phyloP scores from a whole-genome alignment of 1,140 invertebrate species.

The Drosophila littoralis region DNA sequence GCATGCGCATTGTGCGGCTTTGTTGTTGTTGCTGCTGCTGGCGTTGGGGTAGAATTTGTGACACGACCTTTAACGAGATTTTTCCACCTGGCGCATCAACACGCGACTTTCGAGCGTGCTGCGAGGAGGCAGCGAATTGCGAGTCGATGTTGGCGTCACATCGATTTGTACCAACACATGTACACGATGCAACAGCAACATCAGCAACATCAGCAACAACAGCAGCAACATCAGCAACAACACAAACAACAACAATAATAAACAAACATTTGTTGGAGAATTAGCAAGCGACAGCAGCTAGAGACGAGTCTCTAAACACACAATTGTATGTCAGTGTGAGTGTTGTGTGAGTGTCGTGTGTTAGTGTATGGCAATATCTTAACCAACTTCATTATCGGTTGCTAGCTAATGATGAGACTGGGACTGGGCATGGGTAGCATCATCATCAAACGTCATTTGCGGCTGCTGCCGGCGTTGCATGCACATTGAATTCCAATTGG shows the following conservation, averaged over 20 bases:
- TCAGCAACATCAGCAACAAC: slow-evolving; percentile 17
- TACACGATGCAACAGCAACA: slow-evolving; percentile 52
- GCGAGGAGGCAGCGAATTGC: slow-evolving; percentile 27
- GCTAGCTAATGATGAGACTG: slow-evolving; percentile 28
- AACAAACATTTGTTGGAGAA: slow-evolving; percentile 75
- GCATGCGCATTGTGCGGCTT: slow-evolving; percentile 41
- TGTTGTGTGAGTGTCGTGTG: slow-evolving; percentile 6
- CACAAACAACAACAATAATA: slow-evolving; percentile 26
- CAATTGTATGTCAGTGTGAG: slow-evolving; percentile 1
- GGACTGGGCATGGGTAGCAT: slow-evolving; percentile 49
- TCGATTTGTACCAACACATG: slow-evolving; percentile 77
- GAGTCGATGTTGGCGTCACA: slow-evolving; percentile 26
- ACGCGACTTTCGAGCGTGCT: slow-evolving; percentile 71
- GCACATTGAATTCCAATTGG: slow-evolving; percentile 81
- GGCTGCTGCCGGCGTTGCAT: slow-evolving; percentile 67
- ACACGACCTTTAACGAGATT: slow-evolving; percentile 80
- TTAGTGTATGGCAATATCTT: slow-evolving; percentile 39
- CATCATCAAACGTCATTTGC: slow-evolving; percentile 63
- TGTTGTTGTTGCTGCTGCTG: slow-evolving; percentile 27
- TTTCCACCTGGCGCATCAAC: slow-evolving; percentile 76
- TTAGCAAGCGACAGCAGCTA: slow-evolving; percentile 65
- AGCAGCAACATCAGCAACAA: slow-evolving; percentile 42
- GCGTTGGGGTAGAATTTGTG: slow-evolving; percentile 64
- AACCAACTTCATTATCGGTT: slow-evolving; percentile 64
- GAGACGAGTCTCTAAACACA: slow-evolving; percentile 30